Evolutionary conservation across 2,113 vertebrate genomes (phyloP).

Genomic region (Nestor notabilis): DNA sequence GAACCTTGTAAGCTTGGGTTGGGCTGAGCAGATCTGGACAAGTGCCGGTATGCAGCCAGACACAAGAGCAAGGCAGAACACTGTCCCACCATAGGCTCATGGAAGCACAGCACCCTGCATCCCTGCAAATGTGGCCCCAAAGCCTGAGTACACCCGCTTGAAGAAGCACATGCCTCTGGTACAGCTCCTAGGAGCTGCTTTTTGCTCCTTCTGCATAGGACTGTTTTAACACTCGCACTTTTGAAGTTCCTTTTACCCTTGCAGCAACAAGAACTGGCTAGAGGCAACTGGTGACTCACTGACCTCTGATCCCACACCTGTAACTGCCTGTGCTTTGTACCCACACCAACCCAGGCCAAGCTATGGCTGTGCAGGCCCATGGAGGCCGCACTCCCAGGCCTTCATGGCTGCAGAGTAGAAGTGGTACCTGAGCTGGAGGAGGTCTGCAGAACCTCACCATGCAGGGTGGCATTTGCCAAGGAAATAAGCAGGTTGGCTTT

Average conservation of each 20-base stretch:
- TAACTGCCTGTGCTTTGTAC: background rate
- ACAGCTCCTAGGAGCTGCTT: background rate
- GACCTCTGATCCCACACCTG: background rate
- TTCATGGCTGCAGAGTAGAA: background rate
- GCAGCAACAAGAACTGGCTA: background rate
- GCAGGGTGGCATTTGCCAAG: background rate
- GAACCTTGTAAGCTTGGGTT: background rate
- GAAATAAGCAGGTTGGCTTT: conserved; percentile 9
- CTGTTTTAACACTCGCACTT: background rate
- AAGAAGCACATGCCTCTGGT: background rate
- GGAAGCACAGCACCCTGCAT: rapidly evolving
- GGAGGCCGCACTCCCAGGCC: background rate
- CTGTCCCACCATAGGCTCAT: rapidly evolving
- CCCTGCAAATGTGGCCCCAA: background rate
- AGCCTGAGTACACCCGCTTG: background rate
- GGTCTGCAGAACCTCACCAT: background rate
- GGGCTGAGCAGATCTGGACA: background rate
- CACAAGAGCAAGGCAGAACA: background rate
- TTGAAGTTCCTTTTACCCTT: background rate
- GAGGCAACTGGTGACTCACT: background rate
- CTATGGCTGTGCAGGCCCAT: background rate
- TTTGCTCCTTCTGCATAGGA: background rate
- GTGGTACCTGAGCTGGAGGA: background rate
- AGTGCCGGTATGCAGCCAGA: background rate
- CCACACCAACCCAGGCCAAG: background rate